Base-by-base conservation (phyloP, 1,140 invertebrate species). In the Aphelenchoides fujianensis region DNA sequence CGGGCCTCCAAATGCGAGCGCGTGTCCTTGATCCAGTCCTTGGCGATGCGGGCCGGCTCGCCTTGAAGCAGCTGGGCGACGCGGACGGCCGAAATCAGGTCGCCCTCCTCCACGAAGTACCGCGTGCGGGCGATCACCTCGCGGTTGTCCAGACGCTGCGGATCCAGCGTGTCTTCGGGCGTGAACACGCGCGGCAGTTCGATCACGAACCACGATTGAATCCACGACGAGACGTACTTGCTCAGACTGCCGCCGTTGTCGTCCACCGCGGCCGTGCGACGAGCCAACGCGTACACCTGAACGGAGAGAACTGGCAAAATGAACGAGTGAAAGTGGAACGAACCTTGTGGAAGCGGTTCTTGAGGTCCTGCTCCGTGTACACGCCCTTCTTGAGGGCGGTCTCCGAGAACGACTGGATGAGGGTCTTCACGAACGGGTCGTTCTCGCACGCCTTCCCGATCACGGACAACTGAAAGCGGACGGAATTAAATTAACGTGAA, bases 21-120 rank as follows among this genome's bases (percentile, higher is more conserved):
- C 0, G 91, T 89, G 79, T 95, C 93, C 70, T 90, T 89, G 76
- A 94, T 89, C 94, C 94, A 98, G 75, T 92, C 90, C 52, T 84
- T 85, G 1, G 94, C 92, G 2, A 94, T 89, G n/a, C 88, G 87
- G 5, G 90, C 87, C 0, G 94, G 88, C 28, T 92, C 92, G 27
- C 94, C 94, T 79, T 90, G 88, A 28, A 97, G 85, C 48, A 95
- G 88, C 83, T 94, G 94, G 87, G 96, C 91, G 85, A 95, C 95
- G 62, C 90, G 89, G 0, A 97, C 85, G 0, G 93, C 91, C 83
- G 90, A 89, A 55, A 90, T 88, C 52, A 96, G 88, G 79, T 97
- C 89, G 27, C 91, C 91, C 74, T 90, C 89, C 77, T 95, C 91
- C 71, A 97, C 85, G 87, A 91, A 91, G 82, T 91, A 92, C 80